Conservation (phyloP, 2,113 vertebrate species). For the Coturnix japonica region DNA sequence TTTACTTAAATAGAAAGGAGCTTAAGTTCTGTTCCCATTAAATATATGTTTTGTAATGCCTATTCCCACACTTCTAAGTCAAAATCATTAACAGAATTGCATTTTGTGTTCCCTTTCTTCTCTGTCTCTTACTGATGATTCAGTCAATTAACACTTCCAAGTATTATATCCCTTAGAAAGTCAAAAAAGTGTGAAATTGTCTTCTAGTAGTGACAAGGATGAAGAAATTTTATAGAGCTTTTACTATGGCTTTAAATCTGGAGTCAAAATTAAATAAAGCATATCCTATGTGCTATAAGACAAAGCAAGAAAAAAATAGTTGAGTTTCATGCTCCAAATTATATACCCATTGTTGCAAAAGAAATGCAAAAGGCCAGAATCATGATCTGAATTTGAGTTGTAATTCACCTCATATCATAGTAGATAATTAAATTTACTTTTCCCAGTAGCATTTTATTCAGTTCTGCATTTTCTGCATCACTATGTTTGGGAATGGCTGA, state of each 20-base stretch:
- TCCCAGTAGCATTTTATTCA: slow-evolving; percentile 9
- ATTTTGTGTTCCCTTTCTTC: slow-evolving; percentile 41
- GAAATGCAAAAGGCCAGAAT: not conserved
- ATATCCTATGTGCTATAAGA: not conserved
- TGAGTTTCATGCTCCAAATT: not conserved
- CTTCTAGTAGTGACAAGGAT: slow-evolving; percentile 61
- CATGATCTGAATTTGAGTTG: not conserved
- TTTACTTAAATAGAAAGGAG: slow-evolving; percentile 1
- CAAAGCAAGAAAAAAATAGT: not conserved
- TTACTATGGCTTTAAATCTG: slow-evolving; percentile 17
- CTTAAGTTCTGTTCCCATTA: slow-evolving; percentile 22
- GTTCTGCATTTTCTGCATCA: not conserved
- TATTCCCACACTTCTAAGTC: slow-evolving; percentile 34
- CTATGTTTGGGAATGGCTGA: not conserved
- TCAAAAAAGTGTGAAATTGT: slow-evolving; percentile 74
- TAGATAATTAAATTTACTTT: not conserved
- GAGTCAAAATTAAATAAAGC: slow-evolving; percentile 57
- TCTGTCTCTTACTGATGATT: slow-evolving; percentile 53
- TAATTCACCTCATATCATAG: not conserved
- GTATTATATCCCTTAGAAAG: slow-evolving; percentile 65
- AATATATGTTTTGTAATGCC: slow-evolving; percentile 20
- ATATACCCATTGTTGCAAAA: not conserved
- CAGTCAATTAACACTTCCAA: slow-evolving; percentile 75
- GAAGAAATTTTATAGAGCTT: slow-evolving; percentile 56
- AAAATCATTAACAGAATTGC: slow-evolving; percentile 29